Base-by-base conservation (phyloP, 1,140 invertebrate species). In the Drosophila watanabei region DNA sequence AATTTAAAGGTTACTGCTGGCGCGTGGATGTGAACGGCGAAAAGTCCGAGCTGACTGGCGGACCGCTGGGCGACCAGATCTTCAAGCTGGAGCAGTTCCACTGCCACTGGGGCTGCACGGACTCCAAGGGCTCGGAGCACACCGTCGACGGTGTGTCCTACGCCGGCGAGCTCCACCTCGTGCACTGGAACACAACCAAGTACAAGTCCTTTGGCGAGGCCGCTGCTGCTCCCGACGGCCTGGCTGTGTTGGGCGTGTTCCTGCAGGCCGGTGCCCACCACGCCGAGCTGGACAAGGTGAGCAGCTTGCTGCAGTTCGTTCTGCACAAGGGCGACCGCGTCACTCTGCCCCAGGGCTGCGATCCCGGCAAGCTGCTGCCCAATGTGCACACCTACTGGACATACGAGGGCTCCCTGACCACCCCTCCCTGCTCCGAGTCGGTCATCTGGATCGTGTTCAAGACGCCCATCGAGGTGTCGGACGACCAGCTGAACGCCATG, bases 371-470 rank as follows among this genome's bases (percentile, higher is more conserved):
- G 78, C 94, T 98, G 65, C 93, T 98, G 79, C 85, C 85, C 32
- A 93, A 95, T 94, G 94, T 96, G 90, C 95, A 94, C 60, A 95
- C 95, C 16, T 99, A 98, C 93, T 99, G 98, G 97, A 99, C 98
- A 5, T 99, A 99, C 93, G 95, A 96, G 62, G 99, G 99, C 6
- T 99, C 98, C 0, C 94, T 99, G 69, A 99, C 99, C n/a, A 93
- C 99, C 2, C 99, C 99, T 13, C 99, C 99, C 1, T 99, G 97
- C 94, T 97, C 96, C 28, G 99, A 99, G 94, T 98, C 96, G 89
- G 99, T 99, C 59, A 98, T 96, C 45, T 99, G 99, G 99, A 98
- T 99, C 66, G 95, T 99, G 0, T 99, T 99, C 93, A 97, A 98
- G 87, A 95, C 98, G 41, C 97, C 97, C 10, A 96, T 99, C 39